Evolutionary conservation across 2,888 invertebrate species (phyloP).

Genomic region (Drosophila parthenogenetica): DNA sequence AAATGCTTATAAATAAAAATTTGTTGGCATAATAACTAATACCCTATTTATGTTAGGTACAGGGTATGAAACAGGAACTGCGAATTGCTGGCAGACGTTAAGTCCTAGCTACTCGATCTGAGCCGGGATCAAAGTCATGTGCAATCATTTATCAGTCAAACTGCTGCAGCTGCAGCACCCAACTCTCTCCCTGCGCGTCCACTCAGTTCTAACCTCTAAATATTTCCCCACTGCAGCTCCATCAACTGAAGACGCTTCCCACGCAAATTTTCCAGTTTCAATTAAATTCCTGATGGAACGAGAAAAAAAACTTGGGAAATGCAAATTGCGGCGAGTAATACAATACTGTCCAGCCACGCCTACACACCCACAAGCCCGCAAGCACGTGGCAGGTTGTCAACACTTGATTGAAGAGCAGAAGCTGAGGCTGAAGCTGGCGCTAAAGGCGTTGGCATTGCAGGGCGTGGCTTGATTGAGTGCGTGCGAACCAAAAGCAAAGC

Average conservation of each 20-base stretch:
- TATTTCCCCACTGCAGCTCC: not conserved
- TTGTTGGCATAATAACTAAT: too few species aligned
- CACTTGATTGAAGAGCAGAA: conserved; percentile 69
- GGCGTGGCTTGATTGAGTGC: conserved; percentile 55
- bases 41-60: not conserved
- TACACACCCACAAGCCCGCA: conserved; percentile 22
- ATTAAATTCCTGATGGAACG: conserved; percentile 46
- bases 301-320: conserved; percentile 48
- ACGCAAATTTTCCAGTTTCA: conserved; percentile 36
- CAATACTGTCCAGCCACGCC: conserved; percentile 64
- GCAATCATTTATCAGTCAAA: conserved; percentile 53
- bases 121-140: conserved; percentile 36
- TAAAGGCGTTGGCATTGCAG: not conserved
- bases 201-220: not conserved
- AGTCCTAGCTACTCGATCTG: conserved; percentile 13
- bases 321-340: conserved; percentile 76
- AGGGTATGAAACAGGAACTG: conserved; percentile 40
- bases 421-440: not conserved
- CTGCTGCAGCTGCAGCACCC: conserved; percentile 23
- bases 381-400: conserved; percentile 69
- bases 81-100: conserved; percentile 43
- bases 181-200: too few species aligned
- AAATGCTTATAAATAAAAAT: too few species aligned
- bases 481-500: conserved; percentile 42
- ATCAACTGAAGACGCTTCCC: conserved; percentile 20